Evolutionary conservation across 2,888 invertebrate genomes (phyloP).

Genomic region (Acrocyrtus sp.): DNA sequence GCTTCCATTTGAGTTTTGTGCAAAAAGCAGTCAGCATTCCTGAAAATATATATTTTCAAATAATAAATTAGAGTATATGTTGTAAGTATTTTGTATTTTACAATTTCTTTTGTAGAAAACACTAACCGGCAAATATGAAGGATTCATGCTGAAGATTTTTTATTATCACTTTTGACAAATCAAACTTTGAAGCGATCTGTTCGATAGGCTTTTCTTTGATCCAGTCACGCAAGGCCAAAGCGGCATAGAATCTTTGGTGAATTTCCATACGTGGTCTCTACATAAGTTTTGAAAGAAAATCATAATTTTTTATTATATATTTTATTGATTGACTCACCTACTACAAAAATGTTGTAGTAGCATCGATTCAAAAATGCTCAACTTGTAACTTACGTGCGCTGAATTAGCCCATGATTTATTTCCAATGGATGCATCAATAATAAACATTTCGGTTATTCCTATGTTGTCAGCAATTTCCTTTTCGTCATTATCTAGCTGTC

Average conservation of each 20-base stretch:
- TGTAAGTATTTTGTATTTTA: not conserved
- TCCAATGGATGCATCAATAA: conserved; percentile 81
- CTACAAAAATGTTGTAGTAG: too few species aligned
- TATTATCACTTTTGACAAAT: conserved; percentile 87
- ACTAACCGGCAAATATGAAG: conserved; percentile 88
- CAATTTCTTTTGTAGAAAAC: not conserved
- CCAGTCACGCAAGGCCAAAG: conserved; percentile 90
- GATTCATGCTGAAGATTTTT: conserved; percentile 95
- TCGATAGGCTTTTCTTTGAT: conserved; percentile 88
- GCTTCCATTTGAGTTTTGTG: conserved; percentile 90
- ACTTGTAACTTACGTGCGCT: conserved; percentile 28
- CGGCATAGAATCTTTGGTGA: conserved; percentile 81
- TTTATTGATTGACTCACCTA: too few species aligned
- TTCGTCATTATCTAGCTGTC: conserved; percentile 80
- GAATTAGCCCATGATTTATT: conserved; percentile 71
- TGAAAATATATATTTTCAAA: conserved; percentile 64
- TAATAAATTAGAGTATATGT: conserved; percentile 3
- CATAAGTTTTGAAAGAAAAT: conserved; percentile 43
- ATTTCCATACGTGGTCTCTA: conserved; percentile 61
- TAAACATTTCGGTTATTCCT: conserved; percentile 87
- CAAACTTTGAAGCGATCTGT: conserved; percentile 84
- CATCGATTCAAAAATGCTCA: not conserved
- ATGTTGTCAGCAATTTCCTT: conserved; percentile 88
- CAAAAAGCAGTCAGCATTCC: conserved; percentile 99
- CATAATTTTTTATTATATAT: too few species aligned